Evolutionary conservation across 2,797 vertebrate genomes (phyloP), one percentile per base, ranked within the genome.

Genomic region (Centropyge bicolor): DNA sequence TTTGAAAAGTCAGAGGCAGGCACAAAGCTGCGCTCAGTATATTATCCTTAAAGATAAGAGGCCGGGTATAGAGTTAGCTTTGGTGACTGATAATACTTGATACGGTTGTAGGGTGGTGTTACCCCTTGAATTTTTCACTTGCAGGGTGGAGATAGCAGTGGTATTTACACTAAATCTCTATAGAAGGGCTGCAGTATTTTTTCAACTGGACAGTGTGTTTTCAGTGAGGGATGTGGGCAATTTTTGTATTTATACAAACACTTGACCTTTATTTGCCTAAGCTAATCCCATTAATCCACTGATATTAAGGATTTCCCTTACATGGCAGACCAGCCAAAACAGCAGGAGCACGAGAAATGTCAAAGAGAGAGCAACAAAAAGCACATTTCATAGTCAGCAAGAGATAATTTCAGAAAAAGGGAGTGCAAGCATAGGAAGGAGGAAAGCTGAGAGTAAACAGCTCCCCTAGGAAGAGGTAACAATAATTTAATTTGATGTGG

Each of bases 201-300:
- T 63, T 45, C 3, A 57, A 48, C 20, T 0, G 1, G 38, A 46
- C 35, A 60, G 35, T 7, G 35, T 43, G 4, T 68, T 82, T 68
- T 78, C 64, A 24, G 31, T 54, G 19, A 71, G 63, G 41, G 35
- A 76, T 65, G 9, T 49, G 43, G 45, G 14, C 45, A 52, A 19
- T 59, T 80, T 72, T 59, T 66, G 27, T 66, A 57, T 76, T 49
- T 55, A 66, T 16, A 62, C 66, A 61, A 74, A 86, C 61, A 74
- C 52, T 83, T 85, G 70, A 84, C 84, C 75, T 88, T 81, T 87
- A 82, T 59, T 67, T 68, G 62, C 59, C 19, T 19, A 35, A n/a
- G 16, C 49, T 90, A 83, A 90, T 91, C 85, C 78, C 55, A 85
- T 89, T 87, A 90, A 90, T 80, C 77, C 72, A 65, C 41, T 81